Evolutionary conservation across 1,140 invertebrate genomes (phyloP).

Genomic region (Drosophila miranda): DNA sequence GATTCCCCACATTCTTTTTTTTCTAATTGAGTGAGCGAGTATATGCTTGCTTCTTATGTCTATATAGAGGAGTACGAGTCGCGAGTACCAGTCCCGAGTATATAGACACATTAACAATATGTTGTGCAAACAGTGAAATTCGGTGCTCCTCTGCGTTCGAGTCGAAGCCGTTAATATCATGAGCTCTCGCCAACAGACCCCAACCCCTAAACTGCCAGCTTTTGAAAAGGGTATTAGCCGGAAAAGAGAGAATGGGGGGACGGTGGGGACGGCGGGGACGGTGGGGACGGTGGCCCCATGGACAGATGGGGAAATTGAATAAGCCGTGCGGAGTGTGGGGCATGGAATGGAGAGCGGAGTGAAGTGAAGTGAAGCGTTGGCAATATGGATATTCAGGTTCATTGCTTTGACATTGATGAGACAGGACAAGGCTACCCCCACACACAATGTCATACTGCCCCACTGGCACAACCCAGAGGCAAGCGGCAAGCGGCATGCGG

Average conservation of each 20-base stretch:
- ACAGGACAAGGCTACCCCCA: conserved; percentile 47
- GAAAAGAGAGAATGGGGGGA: background rate
- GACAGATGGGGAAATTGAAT: conserved; percentile 50
- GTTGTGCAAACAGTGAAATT: conserved; percentile 33
- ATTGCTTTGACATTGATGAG: conserved; percentile 78
- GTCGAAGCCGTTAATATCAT: conserved; percentile 48
- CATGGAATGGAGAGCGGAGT: too few relatives aligned
- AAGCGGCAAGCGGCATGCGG: too few relatives aligned
- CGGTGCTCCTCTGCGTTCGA: conserved; percentile 25
- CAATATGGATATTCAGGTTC: conserved; percentile 75
- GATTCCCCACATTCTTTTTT: conserved; percentile 59
- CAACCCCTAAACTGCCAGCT: conserved; percentile 27
- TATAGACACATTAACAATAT: conserved; percentile 49
- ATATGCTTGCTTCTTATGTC: conserved; percentile 45
- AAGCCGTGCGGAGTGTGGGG: conserved; percentile 6
- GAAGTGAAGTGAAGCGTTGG: conserved; percentile 39
- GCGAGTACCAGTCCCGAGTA: background rate
- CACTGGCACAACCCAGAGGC: background rate
- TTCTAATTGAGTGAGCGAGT: conserved; percentile 61
- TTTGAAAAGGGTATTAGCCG: conserved; percentile 53
- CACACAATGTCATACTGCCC: conserved; percentile 1
- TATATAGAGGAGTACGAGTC: background rate
- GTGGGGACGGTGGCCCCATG: background rate
- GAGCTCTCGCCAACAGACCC: conserved; percentile 2
- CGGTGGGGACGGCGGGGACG: too few relatives aligned